These are phyloP conservation scores for Donacobius atricapilla DNA, from an alignment of 2,113 vertebrate genomes.

Conservation along the genomic window DNA sequence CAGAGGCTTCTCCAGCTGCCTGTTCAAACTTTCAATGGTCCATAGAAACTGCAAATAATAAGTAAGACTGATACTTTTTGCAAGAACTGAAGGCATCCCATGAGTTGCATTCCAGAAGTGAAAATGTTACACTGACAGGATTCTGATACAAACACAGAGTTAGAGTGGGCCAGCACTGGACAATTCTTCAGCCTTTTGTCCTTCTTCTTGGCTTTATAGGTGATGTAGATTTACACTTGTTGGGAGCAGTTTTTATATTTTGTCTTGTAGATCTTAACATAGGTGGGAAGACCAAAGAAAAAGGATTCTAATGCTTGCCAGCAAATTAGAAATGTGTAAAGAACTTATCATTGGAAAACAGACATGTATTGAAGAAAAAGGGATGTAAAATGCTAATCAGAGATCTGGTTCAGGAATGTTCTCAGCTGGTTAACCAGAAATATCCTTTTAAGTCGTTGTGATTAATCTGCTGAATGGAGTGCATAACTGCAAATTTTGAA, in stretches of 20 bases:
- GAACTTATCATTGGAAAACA: not conserved
- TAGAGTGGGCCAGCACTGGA: not conserved
- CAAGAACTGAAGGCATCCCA: not conserved
- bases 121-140: not conserved
- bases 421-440: not conserved
- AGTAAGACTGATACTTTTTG: constrained; percentile 29
- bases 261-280: not conserved
- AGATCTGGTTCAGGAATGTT: not conserved
- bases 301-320: not conserved
- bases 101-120: not conserved
- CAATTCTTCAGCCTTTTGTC: not conserved
- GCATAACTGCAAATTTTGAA: not conserved
- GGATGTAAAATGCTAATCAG: not conserved
- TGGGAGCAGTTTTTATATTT: not conserved
- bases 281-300: not conserved
- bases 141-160: not conserved
- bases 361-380: not conserved
- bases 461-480: not conserved
- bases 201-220: not conserved
- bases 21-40: not conserved
- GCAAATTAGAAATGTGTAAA: not conserved
- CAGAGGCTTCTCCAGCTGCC: not conserved
- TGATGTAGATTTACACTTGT: not conserved
- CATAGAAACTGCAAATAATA: not conserved
- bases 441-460: not conserved